Conservation (phyloP, 2,113 vertebrate species). For the Thalassoma bifasciatum region DNA sequence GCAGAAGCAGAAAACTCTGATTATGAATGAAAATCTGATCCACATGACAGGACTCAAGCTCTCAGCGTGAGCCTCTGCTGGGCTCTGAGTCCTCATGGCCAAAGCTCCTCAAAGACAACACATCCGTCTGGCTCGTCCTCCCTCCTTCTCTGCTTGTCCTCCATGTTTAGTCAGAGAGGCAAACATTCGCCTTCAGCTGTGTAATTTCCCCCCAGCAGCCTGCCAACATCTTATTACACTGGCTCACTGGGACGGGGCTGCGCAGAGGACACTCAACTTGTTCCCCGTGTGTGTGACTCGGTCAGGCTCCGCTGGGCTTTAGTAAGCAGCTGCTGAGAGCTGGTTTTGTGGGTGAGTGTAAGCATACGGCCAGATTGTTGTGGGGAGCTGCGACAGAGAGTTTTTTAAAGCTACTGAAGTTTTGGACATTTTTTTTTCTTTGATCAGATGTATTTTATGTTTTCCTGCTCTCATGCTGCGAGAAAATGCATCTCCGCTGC, state of each 20-base stretch:
- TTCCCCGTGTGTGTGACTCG: constrained; percentile 26
- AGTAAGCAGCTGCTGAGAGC: constrained; percentile 71
- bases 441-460: background rate
- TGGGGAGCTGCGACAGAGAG: constrained; percentile 41
- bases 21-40: constrained; percentile 30
- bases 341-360: constrained; percentile 66
- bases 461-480: background rate
- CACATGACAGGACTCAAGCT: constrained; percentile 9
- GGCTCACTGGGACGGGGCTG: constrained; percentile 40
- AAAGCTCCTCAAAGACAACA: constrained; percentile 27
- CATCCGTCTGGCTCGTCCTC: constrained; percentile 26
- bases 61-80: background rate
- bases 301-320: constrained; percentile 59
- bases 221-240: constrained; percentile 36
- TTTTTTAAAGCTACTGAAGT: background rate
- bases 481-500: constrained; percentile 15
- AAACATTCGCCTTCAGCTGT: constrained; percentile 42
- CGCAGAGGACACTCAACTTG: constrained; percentile 42
- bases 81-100: background rate
- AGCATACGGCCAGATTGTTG: constrained; percentile 66
- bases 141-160: constrained; percentile 36
- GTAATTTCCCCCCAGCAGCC: constrained; percentile 27
- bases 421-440: constrained; percentile 1
- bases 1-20: background rate
- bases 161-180: constrained; percentile 45